phyloP scores from a whole-genome alignment of 2,888 invertebrate species.

The Cephus pulcher region DNA sequence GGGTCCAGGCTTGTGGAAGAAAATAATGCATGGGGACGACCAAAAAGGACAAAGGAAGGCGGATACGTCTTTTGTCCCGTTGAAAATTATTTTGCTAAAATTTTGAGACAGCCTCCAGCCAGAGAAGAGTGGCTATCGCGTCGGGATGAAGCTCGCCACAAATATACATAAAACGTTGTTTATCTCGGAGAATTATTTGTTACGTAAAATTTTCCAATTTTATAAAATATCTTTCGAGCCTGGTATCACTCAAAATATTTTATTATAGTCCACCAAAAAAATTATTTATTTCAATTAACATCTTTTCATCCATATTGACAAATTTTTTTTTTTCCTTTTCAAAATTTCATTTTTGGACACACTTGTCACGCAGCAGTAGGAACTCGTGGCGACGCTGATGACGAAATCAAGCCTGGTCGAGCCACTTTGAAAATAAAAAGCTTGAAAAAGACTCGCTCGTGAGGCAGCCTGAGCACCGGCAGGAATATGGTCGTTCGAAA shows the following conservation, averaged over 20 bases:
- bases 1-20: constrained; percentile 38
- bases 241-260: neutral
- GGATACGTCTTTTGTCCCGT: constrained; percentile 41
- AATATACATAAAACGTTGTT: neutral
- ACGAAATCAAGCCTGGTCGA: neutral
- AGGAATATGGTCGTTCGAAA: constrained; percentile 12
- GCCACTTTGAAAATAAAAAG: constrained; percentile 6
- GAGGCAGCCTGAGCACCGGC: neutral
- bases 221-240: neutral
- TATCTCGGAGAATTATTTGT: neutral
- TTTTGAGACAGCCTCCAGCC: constrained; percentile 11
- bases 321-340: too few relatives aligned
- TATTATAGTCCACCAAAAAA: too few relatives aligned
- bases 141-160: neutral
- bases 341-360: neutral
- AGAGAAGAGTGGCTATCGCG: neutral
- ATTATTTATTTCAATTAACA: too few relatives aligned
- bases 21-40: constrained; percentile 29
- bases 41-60: constrained; percentile 38
- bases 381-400: neutral
- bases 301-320: too few relatives aligned
- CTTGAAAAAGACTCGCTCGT: neutral
- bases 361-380: neutral
- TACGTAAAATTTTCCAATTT: neutral
- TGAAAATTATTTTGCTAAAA: constrained; percentile 28